Percentiles rank a stretch among this genome's conserved stretches.
These are phyloP conservation scores for Oncorhynchus mykiss DNA, from an alignment of 2,113 vertebrate species.

Conservation along the genomic window DNA sequence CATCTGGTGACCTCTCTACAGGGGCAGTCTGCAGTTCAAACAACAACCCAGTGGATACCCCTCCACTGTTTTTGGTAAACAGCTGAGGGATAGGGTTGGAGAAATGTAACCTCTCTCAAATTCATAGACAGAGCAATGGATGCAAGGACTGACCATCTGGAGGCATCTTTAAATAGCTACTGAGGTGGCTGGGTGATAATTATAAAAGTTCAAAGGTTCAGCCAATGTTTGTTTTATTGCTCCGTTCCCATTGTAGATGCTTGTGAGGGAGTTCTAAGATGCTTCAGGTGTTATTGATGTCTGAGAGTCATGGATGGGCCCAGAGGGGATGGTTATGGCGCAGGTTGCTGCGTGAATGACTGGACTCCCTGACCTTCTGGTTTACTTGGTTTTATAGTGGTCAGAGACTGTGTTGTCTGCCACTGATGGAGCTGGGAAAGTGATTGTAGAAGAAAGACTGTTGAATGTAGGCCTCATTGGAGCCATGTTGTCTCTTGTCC, in stretches of 20 bases:
- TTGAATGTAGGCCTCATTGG: background rate
- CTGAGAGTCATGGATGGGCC: background rate
- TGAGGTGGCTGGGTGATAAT: background rate
- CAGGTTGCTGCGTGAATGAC: conserved; percentile 3
- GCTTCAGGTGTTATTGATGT: background rate
- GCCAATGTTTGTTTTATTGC: conserved; percentile 11
- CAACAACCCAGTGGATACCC: too few species aligned
- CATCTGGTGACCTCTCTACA: conserved; percentile 19
- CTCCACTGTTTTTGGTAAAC: too few species aligned
- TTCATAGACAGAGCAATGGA: too few species aligned
- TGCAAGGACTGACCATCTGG: too few species aligned
- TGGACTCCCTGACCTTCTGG: conserved; percentile 10
- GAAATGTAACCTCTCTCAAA: too few species aligned
- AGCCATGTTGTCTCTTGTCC: background rate
- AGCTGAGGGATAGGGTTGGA: too few species aligned
- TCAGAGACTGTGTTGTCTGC: conserved; percentile 1
- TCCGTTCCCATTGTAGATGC: conserved; percentile 1
- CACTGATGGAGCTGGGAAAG: background rate
- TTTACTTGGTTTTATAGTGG: background rate
- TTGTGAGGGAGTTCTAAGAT: too few species aligned
- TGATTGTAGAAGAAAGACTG: background rate
- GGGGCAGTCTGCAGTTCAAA: background rate
- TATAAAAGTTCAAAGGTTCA: conserved; percentile 22
- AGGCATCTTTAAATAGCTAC: too few species aligned
- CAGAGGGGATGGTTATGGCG: background rate